These are phyloP conservation scores for Eristalinus aeneus DNA, from an alignment of 2,888 invertebrate genomes.

Conservation along the genomic window DNA sequence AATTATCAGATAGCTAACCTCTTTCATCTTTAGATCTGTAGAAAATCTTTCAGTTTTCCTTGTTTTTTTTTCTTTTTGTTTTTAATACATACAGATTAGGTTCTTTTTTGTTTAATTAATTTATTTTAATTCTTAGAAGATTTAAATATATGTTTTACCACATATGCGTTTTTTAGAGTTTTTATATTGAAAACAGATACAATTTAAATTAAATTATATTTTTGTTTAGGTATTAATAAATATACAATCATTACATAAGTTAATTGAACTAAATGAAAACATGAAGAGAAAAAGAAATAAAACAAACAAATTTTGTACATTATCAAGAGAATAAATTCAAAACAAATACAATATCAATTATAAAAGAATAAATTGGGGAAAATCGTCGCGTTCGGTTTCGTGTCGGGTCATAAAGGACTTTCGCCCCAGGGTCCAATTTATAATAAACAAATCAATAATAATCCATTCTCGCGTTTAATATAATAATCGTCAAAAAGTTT, in stretches of 20 bases:
- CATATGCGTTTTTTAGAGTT: slow-evolving; percentile 41
- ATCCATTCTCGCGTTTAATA: slow-evolving; percentile 54
- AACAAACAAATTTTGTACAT: slow-evolving; percentile 62
- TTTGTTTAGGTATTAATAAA: slow-evolving; percentile 57
- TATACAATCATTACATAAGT: slow-evolving; percentile 51
- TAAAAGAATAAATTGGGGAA: slow-evolving; percentile 73
- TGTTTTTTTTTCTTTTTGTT: slow-evolving; percentile 24
- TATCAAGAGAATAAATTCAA: slow-evolving; percentile 61
- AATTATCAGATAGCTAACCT: background rate
- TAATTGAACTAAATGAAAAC: slow-evolving; percentile 43
- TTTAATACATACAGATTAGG: background rate
- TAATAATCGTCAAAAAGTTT: slow-evolving; percentile 18
- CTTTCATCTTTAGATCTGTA: slow-evolving; percentile 15
- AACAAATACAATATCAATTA: slow-evolving; percentile 69
- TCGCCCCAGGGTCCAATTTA: slow-evolving; percentile 79
- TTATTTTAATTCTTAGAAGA: slow-evolving; percentile 65
- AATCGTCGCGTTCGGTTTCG: slow-evolving; percentile 75
- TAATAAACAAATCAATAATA: slow-evolving; percentile 41
- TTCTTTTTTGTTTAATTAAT: slow-evolving; percentile 65
- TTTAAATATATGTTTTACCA: slow-evolving; percentile 7
- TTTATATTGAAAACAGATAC: slow-evolving; percentile 65
- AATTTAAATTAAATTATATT: slow-evolving; percentile 66
- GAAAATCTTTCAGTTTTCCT: slow-evolving; percentile 44
- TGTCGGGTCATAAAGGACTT: slow-evolving; percentile 75
- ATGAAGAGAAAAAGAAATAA: background rate